Evolutionary conservation across 2,113 vertebrate genomes (phyloP), one percentile per base, ranked within the genome.

Genomic region (Alosa alosa): DNA sequence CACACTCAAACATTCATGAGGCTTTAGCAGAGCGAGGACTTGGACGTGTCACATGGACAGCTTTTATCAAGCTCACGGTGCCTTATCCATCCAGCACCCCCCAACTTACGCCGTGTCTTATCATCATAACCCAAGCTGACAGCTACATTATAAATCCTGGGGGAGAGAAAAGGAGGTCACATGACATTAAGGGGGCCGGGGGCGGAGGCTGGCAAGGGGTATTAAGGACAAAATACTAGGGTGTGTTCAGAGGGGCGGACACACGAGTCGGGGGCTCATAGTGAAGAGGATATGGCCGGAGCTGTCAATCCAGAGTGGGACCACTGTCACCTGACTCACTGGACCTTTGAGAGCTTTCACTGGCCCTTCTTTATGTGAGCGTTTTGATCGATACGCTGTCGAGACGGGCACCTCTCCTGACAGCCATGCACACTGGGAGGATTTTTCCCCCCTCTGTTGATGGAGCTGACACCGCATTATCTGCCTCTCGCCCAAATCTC

Each of bases 1-100:
- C 60, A 20, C 75, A 17, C 81, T 72, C 81, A 44, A 81, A 75
- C 75, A 36, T 75, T 20, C n/a, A 86, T 81, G 72, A 86, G 82
- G 82, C 86, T 84, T 39, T 31, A 39, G 36, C 36, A 36, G 68
- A 75, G 68, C 68, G 25, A 75, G 68, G 17, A 10, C 68, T 75
- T 31, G 2, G 36, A 5, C 31, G 25, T 78, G 72, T 78, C 72
- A 17, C 31, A 39, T 78, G 72, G 72, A 39, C 72, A 78, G 72
- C 72, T 78, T 78, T 78, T 39, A 39, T 78, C 31, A 78, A 78
- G 13, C 72, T 78, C 31, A 31, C 25, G 4, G 31, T 11, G 31
- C 31, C 72, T 78, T 78, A 78, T 78, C 72, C 72, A 13, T 75
- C 1, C 36, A 18, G 36, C 31, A 15, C 9, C 31, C 72, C 55